phyloP scores from a whole-genome alignment of 2,113 vertebrate species.

The Plectropomus leopardus region DNA sequence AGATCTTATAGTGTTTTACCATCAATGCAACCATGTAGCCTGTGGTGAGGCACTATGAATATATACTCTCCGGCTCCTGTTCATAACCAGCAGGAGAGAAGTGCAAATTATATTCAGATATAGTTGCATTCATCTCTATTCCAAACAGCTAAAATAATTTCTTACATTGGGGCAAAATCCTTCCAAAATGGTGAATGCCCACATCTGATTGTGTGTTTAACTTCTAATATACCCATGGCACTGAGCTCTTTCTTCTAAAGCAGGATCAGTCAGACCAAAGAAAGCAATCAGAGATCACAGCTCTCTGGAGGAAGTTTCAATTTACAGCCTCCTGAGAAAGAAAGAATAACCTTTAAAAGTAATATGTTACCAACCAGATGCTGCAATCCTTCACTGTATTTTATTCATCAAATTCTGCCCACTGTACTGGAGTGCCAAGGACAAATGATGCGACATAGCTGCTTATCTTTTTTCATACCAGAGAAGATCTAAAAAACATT shows the following conservation, averaged over 20 bases:
- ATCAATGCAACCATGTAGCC: background rate
- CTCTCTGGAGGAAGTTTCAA: slow-evolving; percentile 41
- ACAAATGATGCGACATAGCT: slow-evolving; percentile 50
- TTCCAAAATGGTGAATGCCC: background rate
- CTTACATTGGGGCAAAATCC: background rate
- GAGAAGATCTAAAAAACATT: slow-evolving; percentile 1
- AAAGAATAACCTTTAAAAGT: slow-evolving; percentile 41
- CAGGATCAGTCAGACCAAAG: slow-evolving; percentile 8
- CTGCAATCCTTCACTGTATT: slow-evolving; percentile 48
- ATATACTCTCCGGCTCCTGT: background rate
- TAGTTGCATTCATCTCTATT: background rate
- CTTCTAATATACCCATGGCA: background rate
- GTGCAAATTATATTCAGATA: background rate
- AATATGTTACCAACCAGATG: slow-evolving; percentile 28
- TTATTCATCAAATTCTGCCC: slow-evolving; percentile 40
- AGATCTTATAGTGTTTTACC: background rate
- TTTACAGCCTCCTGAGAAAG: slow-evolving; percentile 38
- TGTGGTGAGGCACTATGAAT: background rate
- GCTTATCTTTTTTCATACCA: slow-evolving; percentile 34
- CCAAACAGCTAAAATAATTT: background rate
- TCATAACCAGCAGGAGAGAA: background rate
- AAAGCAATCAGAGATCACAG: slow-evolving; percentile 50
- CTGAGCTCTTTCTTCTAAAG: background rate
- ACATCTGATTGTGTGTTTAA: background rate
- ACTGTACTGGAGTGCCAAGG: slow-evolving; percentile 35